Percentiles rank a stretch among this genome's conserved stretches.
phyloP scores from a whole-genome alignment of 2,797 vertebrate genomes.

The Lepus oiostolus region DNA sequence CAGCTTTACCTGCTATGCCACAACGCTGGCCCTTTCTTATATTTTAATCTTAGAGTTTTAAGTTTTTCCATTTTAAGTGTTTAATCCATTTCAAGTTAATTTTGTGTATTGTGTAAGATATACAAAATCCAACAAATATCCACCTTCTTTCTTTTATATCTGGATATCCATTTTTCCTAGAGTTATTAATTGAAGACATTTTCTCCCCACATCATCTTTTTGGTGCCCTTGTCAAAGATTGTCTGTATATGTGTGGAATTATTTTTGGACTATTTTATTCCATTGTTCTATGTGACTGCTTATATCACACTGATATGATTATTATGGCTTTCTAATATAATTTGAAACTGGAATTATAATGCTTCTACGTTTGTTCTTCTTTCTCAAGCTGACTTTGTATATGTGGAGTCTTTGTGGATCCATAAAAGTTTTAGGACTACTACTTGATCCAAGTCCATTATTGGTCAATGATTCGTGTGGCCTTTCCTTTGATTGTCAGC shows the following conservation, averaged over 20 bases:
- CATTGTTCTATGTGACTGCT: background rate
- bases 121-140: background rate
- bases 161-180: background rate
- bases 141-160: background rate
- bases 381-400: background rate
- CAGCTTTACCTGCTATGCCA: too few relatives aligned
- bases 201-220: background rate
- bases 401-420: background rate
- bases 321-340: background rate
- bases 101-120: background rate
- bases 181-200: background rate
- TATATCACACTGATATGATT: background rate
- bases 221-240: background rate
- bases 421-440: background rate
- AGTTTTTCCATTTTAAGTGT: background rate
- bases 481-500: too few relatives aligned
- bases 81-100: background rate
- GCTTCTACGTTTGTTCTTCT: background rate
- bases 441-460: background rate
- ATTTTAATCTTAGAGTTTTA: background rate
- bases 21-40: too few relatives aligned
- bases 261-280: background rate
- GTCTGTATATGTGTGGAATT: background rate
- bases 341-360: background rate
- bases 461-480: too few relatives aligned